These are phyloP conservation scores for Ceratitis capitata DNA, from an alignment of 1,140 invertebrate genomes.

Conservation along the genomic window DNA sequence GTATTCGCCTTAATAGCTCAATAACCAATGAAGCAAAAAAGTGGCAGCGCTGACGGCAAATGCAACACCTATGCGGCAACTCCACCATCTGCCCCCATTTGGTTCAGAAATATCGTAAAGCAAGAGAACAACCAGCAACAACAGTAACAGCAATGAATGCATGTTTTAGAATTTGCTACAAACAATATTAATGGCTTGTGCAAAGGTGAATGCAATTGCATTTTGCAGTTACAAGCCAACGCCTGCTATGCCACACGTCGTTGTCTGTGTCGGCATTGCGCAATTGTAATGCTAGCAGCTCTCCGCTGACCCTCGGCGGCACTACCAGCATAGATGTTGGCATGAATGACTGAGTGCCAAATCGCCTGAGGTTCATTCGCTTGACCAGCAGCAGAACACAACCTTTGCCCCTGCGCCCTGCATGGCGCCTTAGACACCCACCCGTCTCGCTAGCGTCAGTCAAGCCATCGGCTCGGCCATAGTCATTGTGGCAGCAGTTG, in stretches of 20 bases:
- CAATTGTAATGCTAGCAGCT: conserved; percentile 13
- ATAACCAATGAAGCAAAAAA: conserved; percentile 34
- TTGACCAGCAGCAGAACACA: conserved; percentile 27
- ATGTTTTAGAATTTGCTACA: neutral
- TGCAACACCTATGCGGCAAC: conserved; percentile 37
- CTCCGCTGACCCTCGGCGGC: too few species aligned
- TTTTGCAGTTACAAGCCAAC: conserved; percentile 20
- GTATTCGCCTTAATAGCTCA: conserved; percentile 29
- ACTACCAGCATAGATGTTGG: neutral
- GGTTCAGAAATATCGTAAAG: neutral
- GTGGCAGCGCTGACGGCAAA: conserved; percentile 18
- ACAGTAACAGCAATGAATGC: neutral
- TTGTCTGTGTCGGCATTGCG: conserved; percentile 32
- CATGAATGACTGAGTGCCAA: neutral
- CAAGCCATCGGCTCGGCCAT: too few species aligned
- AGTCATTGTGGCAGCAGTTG: too few species aligned
- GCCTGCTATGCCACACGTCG: too few species aligned
- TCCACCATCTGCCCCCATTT: neutral
- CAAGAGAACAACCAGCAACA: neutral
- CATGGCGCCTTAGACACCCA: too few species aligned
- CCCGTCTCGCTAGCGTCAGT: neutral
- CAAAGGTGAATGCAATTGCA: conserved; percentile 36
- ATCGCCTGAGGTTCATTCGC: neutral
- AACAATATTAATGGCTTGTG: conserved; percentile 27
- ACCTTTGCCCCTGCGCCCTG: conserved; percentile 7